Conservation (phyloP, 2,113 vertebrate genomes). For the Sorex fumeus region DNA sequence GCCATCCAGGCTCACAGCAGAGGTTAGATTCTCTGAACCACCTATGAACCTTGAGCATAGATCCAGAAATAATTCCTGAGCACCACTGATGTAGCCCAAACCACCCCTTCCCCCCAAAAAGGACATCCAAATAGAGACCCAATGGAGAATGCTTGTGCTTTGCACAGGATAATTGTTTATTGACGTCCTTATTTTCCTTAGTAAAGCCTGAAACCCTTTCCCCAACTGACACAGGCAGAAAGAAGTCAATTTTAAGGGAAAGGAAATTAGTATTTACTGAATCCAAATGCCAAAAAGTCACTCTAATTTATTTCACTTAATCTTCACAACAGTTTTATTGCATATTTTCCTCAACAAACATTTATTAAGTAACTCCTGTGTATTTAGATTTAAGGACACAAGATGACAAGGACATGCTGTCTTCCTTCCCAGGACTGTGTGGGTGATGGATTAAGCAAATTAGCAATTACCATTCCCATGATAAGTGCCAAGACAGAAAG, state of each 20-base stretch:
- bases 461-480: not conserved
- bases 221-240: not conserved
- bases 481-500: not conserved
- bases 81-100: too few species aligned
- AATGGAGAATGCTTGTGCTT: not conserved
- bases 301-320: not conserved
- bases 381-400: slow-evolving; percentile 29
- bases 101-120: not conserved
- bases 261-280: not conserved
- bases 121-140: not conserved
- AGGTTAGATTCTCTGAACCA: too few species aligned
- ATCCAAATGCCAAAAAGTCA: not conserved
- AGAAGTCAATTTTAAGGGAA: slow-evolving; percentile 9
- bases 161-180: not conserved
- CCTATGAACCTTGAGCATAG: too few species aligned
- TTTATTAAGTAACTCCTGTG: not conserved
- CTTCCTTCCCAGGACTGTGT: not conserved
- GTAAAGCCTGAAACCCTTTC: not conserved
- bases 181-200: not conserved
- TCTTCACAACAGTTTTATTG: not conserved
- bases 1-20: too few species aligned
- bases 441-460: not conserved
- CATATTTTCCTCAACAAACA: slow-evolving; percentile 29
- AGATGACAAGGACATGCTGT: not conserved
- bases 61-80: too few species aligned